A percentile compares a stretch with the other conserved stretches of the same genome.
Evolutionary conservation across 2,797 vertebrate genomes (phyloP).

Genomic region (Lacerta viridis): DNA sequence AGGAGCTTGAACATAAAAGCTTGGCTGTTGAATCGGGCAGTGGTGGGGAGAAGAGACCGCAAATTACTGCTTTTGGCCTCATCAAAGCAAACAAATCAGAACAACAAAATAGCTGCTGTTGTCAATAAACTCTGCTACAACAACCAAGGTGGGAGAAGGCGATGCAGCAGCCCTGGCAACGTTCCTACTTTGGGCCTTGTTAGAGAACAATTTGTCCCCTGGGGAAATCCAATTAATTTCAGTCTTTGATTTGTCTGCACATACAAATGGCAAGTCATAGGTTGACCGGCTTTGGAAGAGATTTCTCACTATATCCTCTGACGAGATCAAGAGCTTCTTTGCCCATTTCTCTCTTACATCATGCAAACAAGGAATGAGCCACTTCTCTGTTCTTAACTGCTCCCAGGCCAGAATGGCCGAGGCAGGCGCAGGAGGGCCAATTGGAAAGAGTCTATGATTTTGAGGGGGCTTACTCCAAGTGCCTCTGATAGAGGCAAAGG

Average conservation of each 20-base stretch:
- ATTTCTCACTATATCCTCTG: background rate
- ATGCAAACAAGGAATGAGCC: too few relatives aligned
- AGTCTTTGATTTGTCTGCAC: background rate
- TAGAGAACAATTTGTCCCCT: background rate
- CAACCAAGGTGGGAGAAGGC: background rate
- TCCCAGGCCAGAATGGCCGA: too few relatives aligned
- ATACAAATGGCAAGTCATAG: background rate
- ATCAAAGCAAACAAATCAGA: conserved; percentile 9
- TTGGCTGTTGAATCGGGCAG: conserved; percentile 2
- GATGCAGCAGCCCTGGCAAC: background rate
- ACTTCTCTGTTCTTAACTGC: too few relatives aligned
- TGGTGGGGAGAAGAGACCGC: background rate
- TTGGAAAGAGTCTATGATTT: too few relatives aligned
- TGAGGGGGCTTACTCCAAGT: too few relatives aligned
- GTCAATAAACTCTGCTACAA: background rate
- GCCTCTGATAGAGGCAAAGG: too few relatives aligned
- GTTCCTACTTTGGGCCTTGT: background rate
- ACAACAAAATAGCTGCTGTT: background rate
- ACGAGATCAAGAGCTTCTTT: background rate
- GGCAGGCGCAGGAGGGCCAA: too few relatives aligned
- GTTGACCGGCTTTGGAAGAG: background rate
- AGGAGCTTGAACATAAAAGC: conserved; percentile 48
- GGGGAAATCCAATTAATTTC: background rate
- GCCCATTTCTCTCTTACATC: too few relatives aligned
- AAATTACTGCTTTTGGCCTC: conserved; percentile 40